A percentile compares a stretch with the other conserved stretches of the same genome.
These are phyloP conservation scores for Monopterus albus DNA, from an alignment of 2,113 vertebrate species.

Conservation along the genomic window DNA sequence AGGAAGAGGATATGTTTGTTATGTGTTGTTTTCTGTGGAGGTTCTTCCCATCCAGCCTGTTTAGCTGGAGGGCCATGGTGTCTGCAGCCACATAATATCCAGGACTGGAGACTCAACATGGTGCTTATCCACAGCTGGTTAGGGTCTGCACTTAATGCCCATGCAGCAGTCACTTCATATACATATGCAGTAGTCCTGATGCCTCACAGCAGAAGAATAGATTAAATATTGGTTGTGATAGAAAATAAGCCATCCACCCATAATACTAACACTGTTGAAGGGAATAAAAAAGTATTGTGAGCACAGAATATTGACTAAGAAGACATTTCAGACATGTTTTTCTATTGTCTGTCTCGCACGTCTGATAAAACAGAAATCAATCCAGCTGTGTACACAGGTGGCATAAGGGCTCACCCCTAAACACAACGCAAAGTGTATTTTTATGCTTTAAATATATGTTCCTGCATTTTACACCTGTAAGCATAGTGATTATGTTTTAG, in stretches of 20 bases:
- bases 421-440: too few species aligned
- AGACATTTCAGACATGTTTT: too few species aligned
- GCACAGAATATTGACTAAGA: too few species aligned
- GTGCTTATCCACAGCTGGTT: constrained; percentile 40
- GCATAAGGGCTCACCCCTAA: too few species aligned
- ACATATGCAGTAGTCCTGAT: neutral
- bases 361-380: too few species aligned
- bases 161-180: neutral
- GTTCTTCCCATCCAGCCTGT: constrained; percentile 43
- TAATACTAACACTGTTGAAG: neutral
- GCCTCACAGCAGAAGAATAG: constrained; percentile 17
- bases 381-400: too few species aligned
- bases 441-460: too few species aligned
- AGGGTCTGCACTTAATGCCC: constrained; percentile 2
- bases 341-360: too few species aligned
- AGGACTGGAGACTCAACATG: constrained; percentile 23
- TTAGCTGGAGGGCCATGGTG: constrained; percentile 30
- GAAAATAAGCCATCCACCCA: neutral
- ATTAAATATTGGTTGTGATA: constrained; percentile 17
- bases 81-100: constrained; percentile 28
- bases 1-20: constrained; percentile 70
- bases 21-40: constrained; percentile 60
- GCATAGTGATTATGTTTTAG: too few species aligned
- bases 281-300: neutral
- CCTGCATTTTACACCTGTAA: too few species aligned